Conservation (phyloP, 2,113 vertebrate genomes). For the Sterrhoptilus dennistouni region DNA sequence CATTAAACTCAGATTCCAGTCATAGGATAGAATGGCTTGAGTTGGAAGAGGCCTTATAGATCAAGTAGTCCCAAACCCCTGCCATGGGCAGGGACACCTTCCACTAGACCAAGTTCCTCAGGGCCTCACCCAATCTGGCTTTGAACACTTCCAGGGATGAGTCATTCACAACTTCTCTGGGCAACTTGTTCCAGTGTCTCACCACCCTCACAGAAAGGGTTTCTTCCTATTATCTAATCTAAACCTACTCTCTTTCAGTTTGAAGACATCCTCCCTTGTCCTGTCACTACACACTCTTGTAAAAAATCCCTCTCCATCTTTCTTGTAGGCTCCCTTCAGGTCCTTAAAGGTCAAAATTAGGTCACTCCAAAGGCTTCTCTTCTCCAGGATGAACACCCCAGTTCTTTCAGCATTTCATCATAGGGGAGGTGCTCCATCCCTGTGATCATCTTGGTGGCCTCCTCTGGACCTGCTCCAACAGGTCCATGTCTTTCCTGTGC, state of each 20-base stretch:
- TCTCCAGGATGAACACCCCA: neutral
- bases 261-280: neutral
- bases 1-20: neutral
- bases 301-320: neutral
- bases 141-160: neutral
- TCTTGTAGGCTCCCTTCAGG: neutral
- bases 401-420: rapidly evolving
- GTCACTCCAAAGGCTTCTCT: neutral
- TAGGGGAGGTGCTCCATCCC: neutral
- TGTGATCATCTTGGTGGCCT: neutral
- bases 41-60: neutral
- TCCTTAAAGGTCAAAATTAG: neutral
- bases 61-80: neutral
- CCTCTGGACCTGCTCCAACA: neutral
- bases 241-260: neutral
- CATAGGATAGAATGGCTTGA: neutral
- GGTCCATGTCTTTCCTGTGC: neutral
- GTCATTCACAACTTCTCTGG: neutral
- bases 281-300: neutral
- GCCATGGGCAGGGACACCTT: neutral
- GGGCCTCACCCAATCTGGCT: neutral
- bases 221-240: neutral
- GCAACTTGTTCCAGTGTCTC: neutral
- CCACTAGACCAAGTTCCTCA: neutral
- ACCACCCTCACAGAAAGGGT: neutral